phyloP scores from a whole-genome alignment of 2,888 invertebrate genomes.

The Netelia inedita region DNA sequence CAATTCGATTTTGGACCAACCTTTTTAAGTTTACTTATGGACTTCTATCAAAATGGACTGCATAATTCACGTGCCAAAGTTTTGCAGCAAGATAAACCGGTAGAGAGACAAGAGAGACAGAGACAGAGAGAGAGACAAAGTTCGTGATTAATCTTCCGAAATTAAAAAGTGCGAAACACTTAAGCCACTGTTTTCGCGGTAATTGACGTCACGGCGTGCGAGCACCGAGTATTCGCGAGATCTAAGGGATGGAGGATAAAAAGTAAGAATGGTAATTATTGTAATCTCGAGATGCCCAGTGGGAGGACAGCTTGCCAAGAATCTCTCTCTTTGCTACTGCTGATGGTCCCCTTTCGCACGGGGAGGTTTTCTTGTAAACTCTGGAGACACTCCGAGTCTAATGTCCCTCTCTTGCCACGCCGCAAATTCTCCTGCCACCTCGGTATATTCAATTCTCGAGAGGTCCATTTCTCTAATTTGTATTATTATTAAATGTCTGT shows the following conservation, averaged over 20 bases:
- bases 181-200: constrained; percentile 67
- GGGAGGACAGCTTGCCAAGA: constrained; percentile 80
- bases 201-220: constrained; percentile 74
- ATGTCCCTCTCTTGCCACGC: constrained; percentile 66
- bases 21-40: no score
- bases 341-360: constrained; percentile 14
- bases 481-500: constrained; percentile 77
- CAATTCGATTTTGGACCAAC: no score
- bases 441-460: constrained; percentile 78
- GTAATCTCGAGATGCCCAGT: constrained; percentile 77
- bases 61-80: constrained; percentile 73
- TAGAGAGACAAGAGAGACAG: constrained; percentile 48
- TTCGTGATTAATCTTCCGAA: constrained; percentile 77
- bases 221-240: constrained; percentile 54
- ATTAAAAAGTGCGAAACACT: constrained; percentile 77
- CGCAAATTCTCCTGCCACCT: constrained; percentile 68
- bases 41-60: background rate
- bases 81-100: constrained; percentile 65
- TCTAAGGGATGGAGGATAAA: constrained; percentile 71
- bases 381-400: constrained; percentile 71
- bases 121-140: background rate
- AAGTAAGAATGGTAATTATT: constrained; percentile 81
- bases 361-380: constrained; percentile 16
- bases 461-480: constrained; percentile 80
- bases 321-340: constrained; percentile 67